Evolutionary conservation across 2,888 invertebrate species (phyloP).

Genomic region (Apodemia duryi): DNA sequence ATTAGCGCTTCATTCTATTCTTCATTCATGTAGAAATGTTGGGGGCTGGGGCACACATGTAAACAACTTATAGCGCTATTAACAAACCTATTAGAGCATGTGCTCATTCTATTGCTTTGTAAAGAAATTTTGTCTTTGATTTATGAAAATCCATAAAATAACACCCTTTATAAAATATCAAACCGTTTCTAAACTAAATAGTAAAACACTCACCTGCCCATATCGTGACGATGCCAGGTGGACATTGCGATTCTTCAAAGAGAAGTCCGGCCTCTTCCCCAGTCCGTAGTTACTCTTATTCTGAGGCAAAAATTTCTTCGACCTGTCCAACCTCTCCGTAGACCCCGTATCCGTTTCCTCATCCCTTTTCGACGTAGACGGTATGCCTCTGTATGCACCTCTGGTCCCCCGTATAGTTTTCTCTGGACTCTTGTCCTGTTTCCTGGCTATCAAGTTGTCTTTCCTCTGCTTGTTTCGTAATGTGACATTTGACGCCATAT

Average conservation of each 20-base stretch:
- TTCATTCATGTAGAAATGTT: too few relatives aligned
- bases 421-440: constrained; percentile 75
- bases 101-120: too few relatives aligned
- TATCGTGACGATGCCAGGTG: constrained; percentile 72
- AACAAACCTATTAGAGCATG: too few relatives aligned
- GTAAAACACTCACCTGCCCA: constrained; percentile 63
- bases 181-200: not conserved
- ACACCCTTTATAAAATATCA: not conserved
- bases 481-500: constrained; percentile 68
- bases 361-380: constrained; percentile 67
- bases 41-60: too few relatives aligned
- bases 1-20: too few relatives aligned
- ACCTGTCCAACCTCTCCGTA: constrained; percentile 70
- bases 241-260: constrained; percentile 70
- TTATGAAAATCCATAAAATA: not conserved
- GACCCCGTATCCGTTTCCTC: constrained; percentile 64
- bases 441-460: constrained; percentile 72
- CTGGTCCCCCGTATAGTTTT: constrained; percentile 71
- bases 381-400: constrained; percentile 64
- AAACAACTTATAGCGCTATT: too few relatives aligned
- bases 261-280: constrained; percentile 71
- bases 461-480: constrained; percentile 68
- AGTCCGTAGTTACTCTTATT: constrained; percentile 61
- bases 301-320: constrained; percentile 73
- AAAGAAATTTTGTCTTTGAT: too few relatives aligned